These are phyloP conservation scores for Nymphicus hollandicus DNA, from an alignment of 2,113 vertebrate genomes.

Conservation along the genomic window DNA sequence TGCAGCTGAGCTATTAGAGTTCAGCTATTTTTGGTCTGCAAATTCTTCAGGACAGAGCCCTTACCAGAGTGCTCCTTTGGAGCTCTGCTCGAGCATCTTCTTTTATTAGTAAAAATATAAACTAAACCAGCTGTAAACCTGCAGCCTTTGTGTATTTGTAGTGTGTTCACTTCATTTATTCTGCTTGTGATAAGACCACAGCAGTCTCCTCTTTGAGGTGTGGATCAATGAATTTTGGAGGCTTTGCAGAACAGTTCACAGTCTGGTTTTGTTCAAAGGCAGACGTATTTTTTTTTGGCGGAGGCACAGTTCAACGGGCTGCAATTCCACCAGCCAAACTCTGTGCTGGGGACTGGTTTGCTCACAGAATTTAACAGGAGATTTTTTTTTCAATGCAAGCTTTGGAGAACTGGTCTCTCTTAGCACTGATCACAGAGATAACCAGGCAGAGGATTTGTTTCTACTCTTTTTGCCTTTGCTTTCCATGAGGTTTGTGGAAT, in stretches of 20 bases:
- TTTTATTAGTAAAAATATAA: not conserved
- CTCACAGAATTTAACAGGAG: not conserved
- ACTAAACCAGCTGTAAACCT: not conserved
- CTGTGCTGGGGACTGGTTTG: not conserved
- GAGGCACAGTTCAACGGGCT: not conserved
- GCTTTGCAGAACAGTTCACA: not conserved
- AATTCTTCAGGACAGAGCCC: not conserved
- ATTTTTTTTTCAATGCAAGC: rapidly evolving
- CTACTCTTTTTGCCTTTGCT: not conserved
- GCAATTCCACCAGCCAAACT: not conserved
- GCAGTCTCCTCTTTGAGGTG: not conserved
- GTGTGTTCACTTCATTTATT: not conserved
- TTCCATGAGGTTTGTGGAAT: not conserved
- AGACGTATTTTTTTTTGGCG: not conserved
- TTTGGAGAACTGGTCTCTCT: not conserved
- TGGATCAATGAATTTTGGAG: not conserved
- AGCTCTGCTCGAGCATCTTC: not conserved
- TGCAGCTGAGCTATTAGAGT: not conserved
- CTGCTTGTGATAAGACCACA: not conserved
- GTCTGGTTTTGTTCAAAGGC: not conserved
- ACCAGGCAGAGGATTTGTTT: not conserved
- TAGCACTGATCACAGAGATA: not conserved
- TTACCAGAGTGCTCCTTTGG: not conserved
- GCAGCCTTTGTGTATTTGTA: not conserved
- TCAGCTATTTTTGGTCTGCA: not conserved